Percentiles rank a stretch among this genome's conserved stretches.
phyloP scores from a whole-genome alignment of 1,140 invertebrate genomes.

The Popillia japonica region DNA sequence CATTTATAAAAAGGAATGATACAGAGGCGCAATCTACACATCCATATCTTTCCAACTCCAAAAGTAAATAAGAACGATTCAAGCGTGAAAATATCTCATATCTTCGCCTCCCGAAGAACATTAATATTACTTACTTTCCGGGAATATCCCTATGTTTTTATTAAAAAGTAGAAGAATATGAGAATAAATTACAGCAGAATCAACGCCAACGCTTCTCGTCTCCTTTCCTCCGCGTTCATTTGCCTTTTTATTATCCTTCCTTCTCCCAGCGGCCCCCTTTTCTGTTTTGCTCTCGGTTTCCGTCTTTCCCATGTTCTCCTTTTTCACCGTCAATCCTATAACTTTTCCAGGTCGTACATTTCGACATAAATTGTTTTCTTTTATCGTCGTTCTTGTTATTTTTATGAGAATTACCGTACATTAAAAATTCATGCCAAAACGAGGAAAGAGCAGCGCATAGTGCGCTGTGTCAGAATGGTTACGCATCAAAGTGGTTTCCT shows the following conservation, averaged over 20 bases:
- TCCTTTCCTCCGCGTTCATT: neutral
- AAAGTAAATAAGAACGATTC: conserved; percentile 11
- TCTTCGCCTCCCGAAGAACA: neutral
- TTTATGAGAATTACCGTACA: neutral
- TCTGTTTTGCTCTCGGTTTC: neutral
- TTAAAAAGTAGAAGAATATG: conserved; percentile 6
- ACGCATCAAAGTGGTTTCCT: too few species aligned
- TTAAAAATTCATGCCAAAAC: neutral
- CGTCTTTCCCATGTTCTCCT: neutral
- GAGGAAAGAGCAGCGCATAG: neutral
- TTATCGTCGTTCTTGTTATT: neutral
- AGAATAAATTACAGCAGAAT: conserved; percentile 3
- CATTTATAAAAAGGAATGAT: conserved; percentile 10
- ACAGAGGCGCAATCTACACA: neutral
- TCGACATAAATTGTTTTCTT: neutral
- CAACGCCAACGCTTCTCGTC: neutral
- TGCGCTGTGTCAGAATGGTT: too few species aligned
- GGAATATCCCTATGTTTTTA: neutral
- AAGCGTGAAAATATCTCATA: conserved; percentile 7
- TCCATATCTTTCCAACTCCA: neutral
- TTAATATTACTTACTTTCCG: conserved; percentile 7
- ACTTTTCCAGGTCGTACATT: neutral
- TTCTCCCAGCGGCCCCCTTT: neutral
- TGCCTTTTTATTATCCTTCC: neutral
- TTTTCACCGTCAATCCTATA: neutral